phyloP scores from a whole-genome alignment of 2,113 vertebrate species.

The Xenotilapia leptura region DNA sequence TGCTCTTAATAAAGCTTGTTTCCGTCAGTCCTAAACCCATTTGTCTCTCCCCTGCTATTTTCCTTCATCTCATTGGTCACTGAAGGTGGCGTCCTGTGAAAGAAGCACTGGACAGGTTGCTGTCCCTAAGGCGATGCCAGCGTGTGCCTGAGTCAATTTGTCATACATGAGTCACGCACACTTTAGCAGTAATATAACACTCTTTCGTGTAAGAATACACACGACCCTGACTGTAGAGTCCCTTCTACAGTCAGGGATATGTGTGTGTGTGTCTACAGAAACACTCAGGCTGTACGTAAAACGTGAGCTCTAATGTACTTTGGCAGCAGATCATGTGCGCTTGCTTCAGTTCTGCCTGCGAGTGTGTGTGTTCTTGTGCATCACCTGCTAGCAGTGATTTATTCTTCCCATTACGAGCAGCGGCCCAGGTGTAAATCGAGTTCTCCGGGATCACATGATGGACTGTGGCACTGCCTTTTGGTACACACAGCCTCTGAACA shows the following conservation, averaged over 20 bases:
- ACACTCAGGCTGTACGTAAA: not conserved
- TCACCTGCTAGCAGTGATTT: constrained; percentile 38
- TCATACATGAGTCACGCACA: constrained; percentile 48
- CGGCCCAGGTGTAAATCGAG: constrained; percentile 3
- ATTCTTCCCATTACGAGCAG: constrained; percentile 35
- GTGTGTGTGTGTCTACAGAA: not conserved
- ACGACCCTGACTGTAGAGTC: constrained; percentile 3
- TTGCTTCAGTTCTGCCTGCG: not conserved
- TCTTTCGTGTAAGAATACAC: constrained; percentile 35
- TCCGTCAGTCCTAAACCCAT: constrained; percentile 22
- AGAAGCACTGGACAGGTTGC: constrained; percentile 22
- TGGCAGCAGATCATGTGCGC: not conserved
- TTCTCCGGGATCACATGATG: not conserved
- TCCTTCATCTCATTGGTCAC: not conserved
- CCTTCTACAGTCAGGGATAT: constrained; percentile 4
- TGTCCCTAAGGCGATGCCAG: constrained; percentile 10
- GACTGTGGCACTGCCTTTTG: not conserved
- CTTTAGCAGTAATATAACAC: constrained; percentile 16
- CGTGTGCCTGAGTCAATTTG: constrained; percentile 5
- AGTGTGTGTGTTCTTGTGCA: constrained; percentile 11
- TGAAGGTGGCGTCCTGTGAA: not conserved
- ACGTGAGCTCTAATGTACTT: not conserved
- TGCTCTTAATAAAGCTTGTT: not conserved
- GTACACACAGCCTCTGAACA: not conserved
- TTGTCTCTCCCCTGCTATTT: not conserved